A percentile compares a stretch with the other conserved stretches of the same genome.
These are phyloP conservation scores for Sminthopsis crassicaudata DNA, from an alignment of 2,113 vertebrate genomes.

Conservation along the genomic window DNA sequence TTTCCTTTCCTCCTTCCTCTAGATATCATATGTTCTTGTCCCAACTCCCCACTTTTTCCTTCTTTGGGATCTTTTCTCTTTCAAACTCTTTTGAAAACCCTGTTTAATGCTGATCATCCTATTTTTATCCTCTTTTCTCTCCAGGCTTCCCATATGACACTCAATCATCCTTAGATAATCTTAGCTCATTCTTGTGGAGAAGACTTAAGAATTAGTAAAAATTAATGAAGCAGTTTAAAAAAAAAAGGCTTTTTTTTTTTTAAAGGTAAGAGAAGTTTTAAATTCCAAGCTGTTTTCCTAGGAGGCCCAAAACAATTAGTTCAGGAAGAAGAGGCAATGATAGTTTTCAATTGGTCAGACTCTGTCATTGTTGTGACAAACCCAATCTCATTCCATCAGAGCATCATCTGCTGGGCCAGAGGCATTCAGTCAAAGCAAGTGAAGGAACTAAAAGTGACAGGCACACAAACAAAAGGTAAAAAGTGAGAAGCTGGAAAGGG, in stretches of 20 bases:
- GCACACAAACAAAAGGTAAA: background rate
- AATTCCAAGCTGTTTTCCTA: conserved; percentile 74
- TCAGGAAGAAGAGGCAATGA: conserved; percentile 32
- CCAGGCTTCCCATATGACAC: background rate
- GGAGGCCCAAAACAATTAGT: background rate
- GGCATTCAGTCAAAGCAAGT: conserved; percentile 68
- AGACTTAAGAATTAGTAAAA: conserved; percentile 40
- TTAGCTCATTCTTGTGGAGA: conserved; percentile 9
- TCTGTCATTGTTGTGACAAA: conserved; percentile 38
- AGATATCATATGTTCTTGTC: conserved; percentile 50
- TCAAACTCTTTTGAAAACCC: background rate
- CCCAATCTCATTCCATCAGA: conserved; percentile 63
- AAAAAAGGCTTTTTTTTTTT: background rate
- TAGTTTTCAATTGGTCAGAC: conserved; percentile 48
- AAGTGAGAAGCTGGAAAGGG: background rate
- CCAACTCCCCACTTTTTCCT: conserved; percentile 34
- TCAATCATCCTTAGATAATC: conserved; percentile 50
- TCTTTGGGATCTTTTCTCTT: conserved; percentile 22
- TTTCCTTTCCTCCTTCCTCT: conserved; percentile 54
- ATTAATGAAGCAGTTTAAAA: background rate
- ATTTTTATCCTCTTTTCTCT: background rate
- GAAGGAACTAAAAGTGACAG: background rate
- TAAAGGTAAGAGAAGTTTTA: conserved; percentile 53
- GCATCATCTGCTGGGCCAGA: conserved; percentile 49
- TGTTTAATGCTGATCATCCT: conserved; percentile 4